These are phyloP conservation scores for Conus betulinus DNA, from an alignment of 1,140 invertebrate genomes.

Conservation along the genomic window DNA sequence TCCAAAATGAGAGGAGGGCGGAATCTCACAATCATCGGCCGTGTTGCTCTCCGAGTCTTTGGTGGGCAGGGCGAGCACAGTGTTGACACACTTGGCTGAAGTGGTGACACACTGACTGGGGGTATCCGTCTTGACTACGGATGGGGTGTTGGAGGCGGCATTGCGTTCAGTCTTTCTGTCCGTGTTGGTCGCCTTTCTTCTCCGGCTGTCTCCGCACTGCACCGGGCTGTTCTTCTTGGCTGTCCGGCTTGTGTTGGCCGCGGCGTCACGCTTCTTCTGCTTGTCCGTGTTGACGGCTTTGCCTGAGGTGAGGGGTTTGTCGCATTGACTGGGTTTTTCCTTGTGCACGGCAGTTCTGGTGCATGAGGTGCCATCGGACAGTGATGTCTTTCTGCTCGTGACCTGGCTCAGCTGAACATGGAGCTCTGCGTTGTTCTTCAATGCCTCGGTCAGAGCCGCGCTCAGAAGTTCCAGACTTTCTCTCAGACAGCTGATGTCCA, in stretches of 20 bases:
- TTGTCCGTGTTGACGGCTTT: conserved; percentile 12
- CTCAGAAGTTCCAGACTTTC: conserved; percentile 10
- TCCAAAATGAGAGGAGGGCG: too few relatives aligned
- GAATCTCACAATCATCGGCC: neutral
- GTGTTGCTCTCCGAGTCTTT: conserved; percentile 3
- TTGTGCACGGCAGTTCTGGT: neutral
- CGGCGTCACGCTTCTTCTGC: neutral
- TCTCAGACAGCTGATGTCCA: neutral
- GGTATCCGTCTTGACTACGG: conserved; percentile 2
- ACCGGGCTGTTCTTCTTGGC: conserved; percentile 5
- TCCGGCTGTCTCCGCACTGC: neutral
- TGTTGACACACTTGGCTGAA: neutral
- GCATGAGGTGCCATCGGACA: neutral
- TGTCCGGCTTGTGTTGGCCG: neutral
- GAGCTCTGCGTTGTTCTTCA: conserved; percentile 20
- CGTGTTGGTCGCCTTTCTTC: conserved; percentile 9
- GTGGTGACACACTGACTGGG: conserved; percentile 11
- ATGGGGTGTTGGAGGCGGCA: conserved; percentile 14
- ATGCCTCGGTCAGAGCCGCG: neutral
- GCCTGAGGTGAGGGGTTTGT: neutral
- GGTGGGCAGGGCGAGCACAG: neutral
- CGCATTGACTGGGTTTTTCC: neutral
- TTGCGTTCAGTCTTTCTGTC: neutral
- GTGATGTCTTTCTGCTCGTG: neutral
- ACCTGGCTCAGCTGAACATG: neutral